phyloP scores from a whole-genome alignment of 2,888 invertebrate genomes.

The Euspilapteryx auroguttella region DNA sequence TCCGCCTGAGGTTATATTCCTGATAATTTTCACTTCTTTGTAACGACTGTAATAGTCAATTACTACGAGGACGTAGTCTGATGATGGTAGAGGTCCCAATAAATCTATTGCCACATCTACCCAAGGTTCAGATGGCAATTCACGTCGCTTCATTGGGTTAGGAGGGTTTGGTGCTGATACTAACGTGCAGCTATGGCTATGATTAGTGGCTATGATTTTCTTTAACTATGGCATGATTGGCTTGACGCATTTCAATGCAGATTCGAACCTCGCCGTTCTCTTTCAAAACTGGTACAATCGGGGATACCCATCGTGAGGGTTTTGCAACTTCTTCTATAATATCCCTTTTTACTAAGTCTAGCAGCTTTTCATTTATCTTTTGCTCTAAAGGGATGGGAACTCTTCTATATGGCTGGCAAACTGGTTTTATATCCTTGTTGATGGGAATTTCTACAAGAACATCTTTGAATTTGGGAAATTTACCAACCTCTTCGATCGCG shows the following conservation, averaged over 20 bases:
- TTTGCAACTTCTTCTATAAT: conserved; percentile 8
- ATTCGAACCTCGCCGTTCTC: conserved; percentile 3
- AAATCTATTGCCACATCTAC: too few species aligned
- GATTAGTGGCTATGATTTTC: too few species aligned
- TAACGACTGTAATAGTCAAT: too few species aligned
- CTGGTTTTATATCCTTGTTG: conserved; percentile 4
- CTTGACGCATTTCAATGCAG: conserved; percentile 7
- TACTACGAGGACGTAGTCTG: too few species aligned
- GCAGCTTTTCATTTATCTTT: conserved; percentile 8
- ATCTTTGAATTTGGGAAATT: conserved; percentile 9
- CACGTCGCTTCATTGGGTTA: too few species aligned
- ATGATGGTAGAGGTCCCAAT: too few species aligned
- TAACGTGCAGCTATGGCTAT: too few species aligned
- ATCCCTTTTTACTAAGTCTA: conserved; percentile 6
- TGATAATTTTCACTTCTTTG: too few species aligned
- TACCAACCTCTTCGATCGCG: conserved; percentile 1
- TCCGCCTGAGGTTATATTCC: too few species aligned
- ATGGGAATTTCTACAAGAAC: conserved; percentile 6
- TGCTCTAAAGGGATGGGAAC: conserved; percentile 10
- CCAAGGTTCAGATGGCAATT: too few species aligned
- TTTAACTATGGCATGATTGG: conserved; percentile 6
- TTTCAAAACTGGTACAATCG: conserved; percentile 5
- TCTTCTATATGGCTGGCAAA: conserved; percentile 9
- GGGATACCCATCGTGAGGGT: conserved; percentile 6
- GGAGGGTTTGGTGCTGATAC: too few species aligned